Evolutionary conservation across 1,140 invertebrate genomes (phyloP), one percentile per base, ranked within the genome.

Genomic region (Drosophila ohnishii): DNA sequence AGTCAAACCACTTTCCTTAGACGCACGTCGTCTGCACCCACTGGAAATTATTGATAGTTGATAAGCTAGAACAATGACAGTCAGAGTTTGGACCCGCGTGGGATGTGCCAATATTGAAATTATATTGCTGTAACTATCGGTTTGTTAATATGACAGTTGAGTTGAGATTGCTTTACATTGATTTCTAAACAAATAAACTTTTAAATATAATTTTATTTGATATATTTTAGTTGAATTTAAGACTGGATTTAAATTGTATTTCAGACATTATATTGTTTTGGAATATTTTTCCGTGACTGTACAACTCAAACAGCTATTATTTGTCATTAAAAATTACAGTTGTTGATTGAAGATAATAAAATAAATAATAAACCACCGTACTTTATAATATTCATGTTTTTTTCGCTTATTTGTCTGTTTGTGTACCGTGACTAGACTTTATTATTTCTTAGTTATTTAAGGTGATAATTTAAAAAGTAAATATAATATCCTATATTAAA

Each of bases 101-200:
- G 67, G 50, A 70, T 69, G 50, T 34, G 67, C 16, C 53, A 63
- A 63, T 53, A 53, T 19, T 8, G 7, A 19, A 51, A 53, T 53
- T 53, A 53, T 35, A 35, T 13, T 34, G 11, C 50, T 53, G 6
- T 3, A 22, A 35, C 16, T 53, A 34, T 50, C 47, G 30, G 5
- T 48, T 28, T 7, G 13, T 25, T 14, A 8, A 47, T 28, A n/a
- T 47, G 5, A 2, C 6, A 28, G n/a, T n/a, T 30, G 8, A 11
- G 47, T 34, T 34, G 32, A 10, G 16, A 28, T 28, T 28, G 5
- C 5, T 6, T 28, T 5, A 10, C 11, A 28, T 28, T 28, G 5
- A 5, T 28, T 28, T 28, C 25, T 28, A 5, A 0, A 22, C 2
- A 22, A 22, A 22, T 22, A 22, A 22, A 1, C 22, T 22, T 22